A percentile compares a stretch with the other conserved stretches of the same genome.
phyloP scores from a whole-genome alignment of 2,888 invertebrate species.

The Nephrotoma flavescens region DNA sequence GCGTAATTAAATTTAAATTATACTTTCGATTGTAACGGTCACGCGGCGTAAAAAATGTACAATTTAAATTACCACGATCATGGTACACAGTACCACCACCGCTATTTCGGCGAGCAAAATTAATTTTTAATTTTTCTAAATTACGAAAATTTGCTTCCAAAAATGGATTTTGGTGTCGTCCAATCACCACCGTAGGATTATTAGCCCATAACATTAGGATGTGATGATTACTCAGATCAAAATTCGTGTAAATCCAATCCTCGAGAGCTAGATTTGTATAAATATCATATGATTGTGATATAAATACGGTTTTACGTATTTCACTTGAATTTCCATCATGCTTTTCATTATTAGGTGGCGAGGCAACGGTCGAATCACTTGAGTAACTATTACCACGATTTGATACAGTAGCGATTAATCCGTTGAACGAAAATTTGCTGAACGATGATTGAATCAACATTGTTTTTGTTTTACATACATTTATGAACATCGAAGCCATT shows the following conservation, averaged over 20 bases:
- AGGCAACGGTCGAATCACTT: conserved; percentile 18
- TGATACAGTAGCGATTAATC: not conserved
- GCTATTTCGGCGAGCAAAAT: conserved; percentile 77
- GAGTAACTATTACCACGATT: not conserved
- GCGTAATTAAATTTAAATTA: conserved; percentile 76
- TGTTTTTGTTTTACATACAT: not conserved
- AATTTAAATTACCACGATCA: conserved; percentile 83
- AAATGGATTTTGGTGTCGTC: conserved; percentile 96
- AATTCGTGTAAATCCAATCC: conserved; percentile 87
- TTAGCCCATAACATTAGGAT: conserved; percentile 87
- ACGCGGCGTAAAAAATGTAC: conserved; percentile 78
- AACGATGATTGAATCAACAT: not conserved
- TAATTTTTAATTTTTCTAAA: conserved; percentile 49
- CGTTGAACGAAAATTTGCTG: not conserved
- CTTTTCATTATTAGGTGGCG: conserved; percentile 20
- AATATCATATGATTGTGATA: conserved; percentile 83
- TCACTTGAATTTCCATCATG: conserved; percentile 19
- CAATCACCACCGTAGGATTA: conserved; percentile 87
- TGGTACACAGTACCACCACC: conserved; percentile 97
- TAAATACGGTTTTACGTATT: conserved; percentile 73
- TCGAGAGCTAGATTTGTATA: conserved; percentile 90
- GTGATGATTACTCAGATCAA: conserved; percentile 68
- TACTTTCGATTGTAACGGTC: conserved; percentile 70
- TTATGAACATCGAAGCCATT: not conserved
- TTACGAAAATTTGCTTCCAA: conserved; percentile 68